These are phyloP conservation scores for Calameuta idolon DNA, from an alignment of 2,888 invertebrate genomes.

Conservation along the genomic window DNA sequence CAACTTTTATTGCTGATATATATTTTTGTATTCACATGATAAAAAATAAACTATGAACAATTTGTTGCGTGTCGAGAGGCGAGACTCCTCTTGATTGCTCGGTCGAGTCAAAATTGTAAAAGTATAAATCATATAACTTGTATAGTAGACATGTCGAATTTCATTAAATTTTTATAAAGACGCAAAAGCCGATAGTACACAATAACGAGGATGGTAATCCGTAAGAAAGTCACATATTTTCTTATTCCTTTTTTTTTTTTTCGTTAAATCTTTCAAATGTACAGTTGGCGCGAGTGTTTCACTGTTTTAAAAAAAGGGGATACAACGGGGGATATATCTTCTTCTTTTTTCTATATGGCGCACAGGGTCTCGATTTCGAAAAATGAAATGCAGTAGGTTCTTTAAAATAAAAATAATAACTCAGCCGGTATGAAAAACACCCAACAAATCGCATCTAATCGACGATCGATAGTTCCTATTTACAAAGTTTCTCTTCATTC, in stretches of 20 bases:
- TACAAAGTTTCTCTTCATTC: slow-evolving; percentile 26
- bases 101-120: not conserved
- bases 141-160: not conserved
- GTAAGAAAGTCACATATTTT: slow-evolving; percentile 29
- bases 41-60: slow-evolving; percentile 79
- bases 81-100: not conserved
- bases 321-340: not conserved
- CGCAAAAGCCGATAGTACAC: not conserved
- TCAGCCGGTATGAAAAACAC: slow-evolving; percentile 23
- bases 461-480: slow-evolving; percentile 40
- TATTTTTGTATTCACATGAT: slow-evolving; percentile 73
- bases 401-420: not conserved
- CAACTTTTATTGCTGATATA: slow-evolving; percentile 76
- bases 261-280: not conserved
- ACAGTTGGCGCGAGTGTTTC: not conserved
- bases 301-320: not conserved
- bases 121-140: not conserved
- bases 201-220: not conserved
- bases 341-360: slow-evolving; percentile 12
- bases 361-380: not conserved
- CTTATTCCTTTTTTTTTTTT: slow-evolving; percentile 8
- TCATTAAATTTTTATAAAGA: not conserved
- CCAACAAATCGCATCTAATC: slow-evolving; percentile 33
- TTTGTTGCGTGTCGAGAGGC: slow-evolving; percentile 35
- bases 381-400: not conserved